These are phyloP conservation scores for Trachymyrmex septentrionalis DNA, from an alignment of 1,140 invertebrate species.

Conservation along the genomic window DNA sequence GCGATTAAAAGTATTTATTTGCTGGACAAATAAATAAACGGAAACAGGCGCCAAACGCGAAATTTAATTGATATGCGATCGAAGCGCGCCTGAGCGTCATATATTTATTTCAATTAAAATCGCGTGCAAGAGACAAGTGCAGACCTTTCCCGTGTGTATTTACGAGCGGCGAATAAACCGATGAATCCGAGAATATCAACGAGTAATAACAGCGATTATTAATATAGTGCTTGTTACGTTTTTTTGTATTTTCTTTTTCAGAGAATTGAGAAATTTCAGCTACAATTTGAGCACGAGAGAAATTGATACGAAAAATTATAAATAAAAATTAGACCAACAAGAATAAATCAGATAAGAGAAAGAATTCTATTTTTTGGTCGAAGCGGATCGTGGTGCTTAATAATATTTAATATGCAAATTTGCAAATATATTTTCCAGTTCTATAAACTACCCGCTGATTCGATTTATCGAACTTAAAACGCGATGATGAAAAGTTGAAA, in stretches of 20 bases:
- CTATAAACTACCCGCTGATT: too few relatives aligned
- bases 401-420: too few relatives aligned
- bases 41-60: neutral
- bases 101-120: constrained; percentile 61
- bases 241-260: neutral
- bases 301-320: neutral
- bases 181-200: neutral
- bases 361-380: too few relatives aligned
- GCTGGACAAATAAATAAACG: constrained; percentile 42
- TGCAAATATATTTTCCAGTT: too few relatives aligned
- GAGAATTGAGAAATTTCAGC: neutral
- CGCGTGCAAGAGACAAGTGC: constrained; percentile 18
- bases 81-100: neutral
- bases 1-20: constrained; percentile 58
- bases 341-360: too few relatives aligned
- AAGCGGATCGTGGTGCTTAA: too few relatives aligned
- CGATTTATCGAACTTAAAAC: too few relatives aligned
- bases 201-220: neutral
- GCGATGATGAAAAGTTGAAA: too few relatives aligned
- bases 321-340: too few relatives aligned
- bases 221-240: neutral
- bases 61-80: constrained; percentile 49
- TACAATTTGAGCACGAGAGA: neutral
- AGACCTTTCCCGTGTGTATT: neutral
- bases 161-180: neutral